These are phyloP conservation scores for Temnothorax nylanderi DNA, from an alignment of 1,140 invertebrate species.

Conservation along the genomic window DNA sequence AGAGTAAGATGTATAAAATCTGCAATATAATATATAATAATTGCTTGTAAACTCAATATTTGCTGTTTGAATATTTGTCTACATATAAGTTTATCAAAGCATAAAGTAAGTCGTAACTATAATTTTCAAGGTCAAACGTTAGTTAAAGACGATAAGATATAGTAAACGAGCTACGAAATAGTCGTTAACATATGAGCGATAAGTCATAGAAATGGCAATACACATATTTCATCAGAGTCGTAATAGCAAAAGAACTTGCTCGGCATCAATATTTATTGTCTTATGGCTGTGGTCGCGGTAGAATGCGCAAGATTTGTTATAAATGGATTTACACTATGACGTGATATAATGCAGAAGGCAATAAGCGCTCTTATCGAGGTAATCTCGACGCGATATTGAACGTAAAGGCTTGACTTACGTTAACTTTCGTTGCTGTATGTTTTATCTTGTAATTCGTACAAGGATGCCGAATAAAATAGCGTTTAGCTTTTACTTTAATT, in stretches of 20 bases:
- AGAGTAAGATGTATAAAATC: not conserved
- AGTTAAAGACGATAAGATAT: slow-evolving; percentile 13
- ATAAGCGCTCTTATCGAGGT: slow-evolving; percentile 22
- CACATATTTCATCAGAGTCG: not conserved
- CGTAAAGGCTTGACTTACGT: slow-evolving; percentile 1
- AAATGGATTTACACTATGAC: not conserved
- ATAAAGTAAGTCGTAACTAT: not conserved
- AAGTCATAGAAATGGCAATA: slow-evolving; percentile 13
- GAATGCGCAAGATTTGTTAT: not conserved
- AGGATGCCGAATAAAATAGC: not conserved
- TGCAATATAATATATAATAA: not conserved
- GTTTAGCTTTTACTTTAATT: not conserved
- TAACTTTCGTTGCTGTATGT: not conserved
- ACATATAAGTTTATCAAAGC: not conserved
- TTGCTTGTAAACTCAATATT: not conserved
- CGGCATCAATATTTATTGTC: slow-evolving; percentile 16
- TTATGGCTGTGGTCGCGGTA: not conserved
- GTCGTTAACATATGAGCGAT: not conserved
- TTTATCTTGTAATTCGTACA: not conserved
- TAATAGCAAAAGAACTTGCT: slow-evolving; percentile 12
- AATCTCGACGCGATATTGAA: slow-evolving; percentile 27
- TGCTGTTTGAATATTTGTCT: not conserved
- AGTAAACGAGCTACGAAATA: slow-evolving; percentile 10
- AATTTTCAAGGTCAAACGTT: not conserved
- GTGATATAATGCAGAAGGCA: not conserved